A percentile compares a stretch with the other conserved stretches of the same genome.
Evolutionary conservation across 2,113 vertebrate genomes (phyloP).

Genomic region (Morone chrysops): DNA sequence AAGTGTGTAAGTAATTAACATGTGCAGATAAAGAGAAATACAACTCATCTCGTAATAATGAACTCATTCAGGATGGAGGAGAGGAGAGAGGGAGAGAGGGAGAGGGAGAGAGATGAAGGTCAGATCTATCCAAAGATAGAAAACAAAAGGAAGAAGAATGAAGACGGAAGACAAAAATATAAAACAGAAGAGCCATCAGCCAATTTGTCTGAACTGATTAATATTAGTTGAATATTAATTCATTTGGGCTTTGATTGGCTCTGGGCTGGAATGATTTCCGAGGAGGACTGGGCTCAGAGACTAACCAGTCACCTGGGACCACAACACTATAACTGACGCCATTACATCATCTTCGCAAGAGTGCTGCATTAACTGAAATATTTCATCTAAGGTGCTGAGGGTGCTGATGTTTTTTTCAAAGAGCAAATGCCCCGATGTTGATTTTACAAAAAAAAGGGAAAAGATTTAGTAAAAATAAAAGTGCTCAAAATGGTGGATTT

Average conservation of each 20-base stretch:
- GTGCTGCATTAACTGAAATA: slow-evolving; percentile 4
- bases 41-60: slow-evolving; percentile 87
- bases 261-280: slow-evolving; percentile 81
- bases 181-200: slow-evolving; percentile 79
- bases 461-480: background rate
- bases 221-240: slow-evolving; percentile 84
- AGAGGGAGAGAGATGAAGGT: slow-evolving; percentile 79
- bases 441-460: slow-evolving; percentile 15
- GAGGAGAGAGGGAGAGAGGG: slow-evolving; percentile 79
- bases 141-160: slow-evolving; percentile 81
- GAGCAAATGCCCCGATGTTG: slow-evolving; percentile 39
- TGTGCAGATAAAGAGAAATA: slow-evolving; percentile 87
- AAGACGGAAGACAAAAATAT: slow-evolving; percentile 78
- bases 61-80: slow-evolving; percentile 87
- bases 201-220: slow-evolving; percentile 83
- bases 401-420: background rate
- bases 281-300: slow-evolving; percentile 72
- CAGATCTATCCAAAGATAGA: slow-evolving; percentile 85
- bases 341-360: slow-evolving; percentile 31
- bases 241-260: slow-evolving; percentile 81
- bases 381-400: slow-evolving; percentile 8
- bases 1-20: slow-evolving; percentile 86
- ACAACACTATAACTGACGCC: slow-evolving; percentile 9
- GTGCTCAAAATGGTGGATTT: background rate
- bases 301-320: slow-evolving; percentile 73